These are phyloP conservation scores for Drosophila picticornis DNA, from an alignment of 2,888 invertebrate genomes.

Conservation along the genomic window DNA sequence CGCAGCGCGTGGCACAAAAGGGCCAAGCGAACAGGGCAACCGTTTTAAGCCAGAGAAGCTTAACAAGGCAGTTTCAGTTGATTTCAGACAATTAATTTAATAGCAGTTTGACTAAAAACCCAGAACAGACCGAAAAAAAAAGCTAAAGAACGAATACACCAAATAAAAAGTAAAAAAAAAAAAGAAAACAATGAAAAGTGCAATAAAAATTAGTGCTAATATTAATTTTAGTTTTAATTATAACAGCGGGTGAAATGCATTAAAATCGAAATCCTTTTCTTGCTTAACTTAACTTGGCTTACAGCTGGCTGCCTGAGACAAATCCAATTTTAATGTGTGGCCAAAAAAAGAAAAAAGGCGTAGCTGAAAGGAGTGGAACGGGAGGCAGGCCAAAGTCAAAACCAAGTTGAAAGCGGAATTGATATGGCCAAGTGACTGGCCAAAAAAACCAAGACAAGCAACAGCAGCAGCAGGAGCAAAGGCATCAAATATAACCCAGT, in stretches of 20 bases:
- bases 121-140: conserved; percentile 1
- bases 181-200: conserved; percentile 44
- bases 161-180: neutral
- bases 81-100: conserved; percentile 58
- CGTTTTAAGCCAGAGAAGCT: conserved; percentile 18
- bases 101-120: conserved; percentile 51
- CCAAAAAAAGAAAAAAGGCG: neutral
- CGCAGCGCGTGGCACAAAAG: conserved; percentile 30
- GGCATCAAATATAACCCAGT: conserved; percentile 33
- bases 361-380: neutral
- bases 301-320: conserved; percentile 45
- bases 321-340: conserved; percentile 69
- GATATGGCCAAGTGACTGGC: conserved; percentile 49
- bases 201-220: conserved; percentile 60
- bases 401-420: conserved; percentile 63
- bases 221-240: conserved; percentile 77
- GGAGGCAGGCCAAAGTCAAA: conserved; percentile 24
- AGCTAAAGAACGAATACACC: neutral
- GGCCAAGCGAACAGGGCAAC: conserved; percentile 16
- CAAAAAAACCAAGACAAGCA: conserved; percentile 27
- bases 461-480: conserved; percentile 1
- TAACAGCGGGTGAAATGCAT: conserved; percentile 51
- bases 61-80: conserved; percentile 32
- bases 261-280: conserved; percentile 51
- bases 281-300: conserved; percentile 65